Conservation (phyloP, 37 sponge, comb jelly and placozoan genomes). For the Halisarca cf. caerulea region DNA sequence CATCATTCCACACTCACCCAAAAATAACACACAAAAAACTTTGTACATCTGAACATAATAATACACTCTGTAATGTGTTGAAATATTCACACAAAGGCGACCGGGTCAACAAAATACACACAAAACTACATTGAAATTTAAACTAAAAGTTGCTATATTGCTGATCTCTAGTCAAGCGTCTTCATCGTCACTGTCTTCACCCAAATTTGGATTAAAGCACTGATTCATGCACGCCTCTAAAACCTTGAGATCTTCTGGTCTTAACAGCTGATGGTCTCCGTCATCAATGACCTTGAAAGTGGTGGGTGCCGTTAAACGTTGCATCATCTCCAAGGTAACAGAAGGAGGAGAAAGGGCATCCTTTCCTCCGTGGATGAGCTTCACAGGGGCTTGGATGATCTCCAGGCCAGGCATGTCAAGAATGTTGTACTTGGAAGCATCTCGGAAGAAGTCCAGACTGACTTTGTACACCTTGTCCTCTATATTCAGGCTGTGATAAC, state of each 20-base stretch:
- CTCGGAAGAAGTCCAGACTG: slow-evolving; percentile 51
- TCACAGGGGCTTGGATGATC: slow-evolving; percentile 47
- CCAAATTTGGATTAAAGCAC: not conserved
- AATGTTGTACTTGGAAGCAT: slow-evolving; percentile 67
- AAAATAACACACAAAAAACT: no score
- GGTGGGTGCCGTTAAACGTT: slow-evolving; percentile 15
- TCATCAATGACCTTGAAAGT: slow-evolving; percentile 53
- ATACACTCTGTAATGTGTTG: no score
- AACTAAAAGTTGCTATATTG: not conserved
- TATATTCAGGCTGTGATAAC: slow-evolving; percentile 23
- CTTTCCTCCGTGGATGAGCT: slow-evolving; percentile 69
- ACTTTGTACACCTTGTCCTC: slow-evolving; percentile 18
- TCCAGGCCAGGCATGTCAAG: slow-evolving; percentile 81
- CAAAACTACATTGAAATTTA: no score
- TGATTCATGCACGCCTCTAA: not conserved
- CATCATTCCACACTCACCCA: no score
- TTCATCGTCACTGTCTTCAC: slow-evolving; percentile 11
- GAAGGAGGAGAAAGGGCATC: slow-evolving; percentile 46
- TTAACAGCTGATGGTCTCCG: slow-evolving; percentile 70
- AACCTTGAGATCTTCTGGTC: slow-evolving; percentile 49
- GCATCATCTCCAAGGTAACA: slow-evolving; percentile 42
- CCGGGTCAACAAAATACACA: no score
- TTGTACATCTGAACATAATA: no score
- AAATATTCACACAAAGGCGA: no score
- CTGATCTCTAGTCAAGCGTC: not conserved